Evolutionary conservation across 2,797 vertebrate species (phyloP), one percentile per base, ranked within the genome.

Genomic region (Ara ararauna): DNA sequence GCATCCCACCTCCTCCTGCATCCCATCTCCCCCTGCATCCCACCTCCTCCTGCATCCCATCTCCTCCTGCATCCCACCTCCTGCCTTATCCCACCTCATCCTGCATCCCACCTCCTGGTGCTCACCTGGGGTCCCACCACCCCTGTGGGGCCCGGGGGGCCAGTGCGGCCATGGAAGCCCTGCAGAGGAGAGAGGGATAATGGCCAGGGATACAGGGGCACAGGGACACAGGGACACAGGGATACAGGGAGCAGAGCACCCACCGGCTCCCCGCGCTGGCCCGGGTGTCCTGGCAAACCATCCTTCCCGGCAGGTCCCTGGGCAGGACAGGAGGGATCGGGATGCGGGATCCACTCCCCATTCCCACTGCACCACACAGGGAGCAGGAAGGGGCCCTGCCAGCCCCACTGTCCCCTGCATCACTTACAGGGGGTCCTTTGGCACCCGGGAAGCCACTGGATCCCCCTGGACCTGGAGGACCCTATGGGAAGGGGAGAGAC

Each of bases 151-250:
- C 99, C 99, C 0, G 98, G 98, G 9, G 97, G 98, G 12, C 99
- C 99, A 3, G 98, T 99, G 96, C 99, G 99, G 71, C 99, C 99
- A 97, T 99, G 99, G 91, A 99, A 99, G 13, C 99, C 99, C 99
- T 99, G 86, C 36, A 67, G 48, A 61, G 94, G 92, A 90, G 54
- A n/a, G 11, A 42, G 22, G 20, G 54, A n/a, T 56, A 56, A n/a
- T 14, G 20, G 54, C 20, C 30, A 54, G 8, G 53, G 53, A 54
- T 36, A 36, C 36, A 36, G 36, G 36, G 36, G 36, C 36, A 36
- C 30, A 54, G 11, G 53, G 53, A 54, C 1, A 11, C 29, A 53
- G 3, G 51, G 17, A 53, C 0, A 12, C 18, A 53, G 18, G 53
- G 53, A 56, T 7, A 13, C 20, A n/a, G 53, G 53, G 34, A 11